phyloP scores from a whole-genome alignment of 2,113 vertebrate species.

The Psammodynastes pulverulentus region DNA sequence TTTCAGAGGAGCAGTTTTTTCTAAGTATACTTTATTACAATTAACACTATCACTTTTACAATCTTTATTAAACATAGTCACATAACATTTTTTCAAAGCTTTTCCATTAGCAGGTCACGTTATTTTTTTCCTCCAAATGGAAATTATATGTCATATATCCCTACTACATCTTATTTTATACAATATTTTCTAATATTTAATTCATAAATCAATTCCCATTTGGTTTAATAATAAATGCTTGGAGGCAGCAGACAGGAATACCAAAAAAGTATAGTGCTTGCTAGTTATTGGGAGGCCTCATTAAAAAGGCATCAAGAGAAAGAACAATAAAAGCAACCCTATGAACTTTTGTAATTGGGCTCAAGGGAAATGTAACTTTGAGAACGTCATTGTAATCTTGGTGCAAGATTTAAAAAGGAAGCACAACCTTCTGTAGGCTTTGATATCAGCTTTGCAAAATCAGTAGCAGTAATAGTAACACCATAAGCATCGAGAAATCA shows the following conservation, averaged over 20 bases:
- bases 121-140: slow-evolving; percentile 57
- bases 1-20: not conserved
- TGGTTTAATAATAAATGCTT: slow-evolving; percentile 71
- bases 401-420: slow-evolving; percentile 6
- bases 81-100: slow-evolving; percentile 17
- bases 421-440: not conserved
- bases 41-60: slow-evolving; percentile 29
- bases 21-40: slow-evolving; percentile 25
- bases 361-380: slow-evolving; percentile 57
- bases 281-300: slow-evolving; percentile 72
- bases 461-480: not conserved
- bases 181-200: slow-evolving; percentile 81
- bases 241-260: slow-evolving; percentile 74
- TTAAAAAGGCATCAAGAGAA: slow-evolving; percentile 82
- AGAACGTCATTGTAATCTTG: slow-evolving; percentile 55
- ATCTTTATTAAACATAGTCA: slow-evolving; percentile 59
- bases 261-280: slow-evolving; percentile 69
- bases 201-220: slow-evolving; percentile 79
- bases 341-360: slow-evolving; percentile 76
- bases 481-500: not conserved
- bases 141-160: slow-evolving; percentile 55
- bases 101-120: slow-evolving; percentile 67
- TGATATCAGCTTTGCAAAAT: not conserved
- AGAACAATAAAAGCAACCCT: slow-evolving; percentile 73
- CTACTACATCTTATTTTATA: slow-evolving; percentile 52